These are phyloP conservation scores for Machimus rusticus DNA, from an alignment of 2,888 invertebrate genomes.

Conservation along the genomic window DNA sequence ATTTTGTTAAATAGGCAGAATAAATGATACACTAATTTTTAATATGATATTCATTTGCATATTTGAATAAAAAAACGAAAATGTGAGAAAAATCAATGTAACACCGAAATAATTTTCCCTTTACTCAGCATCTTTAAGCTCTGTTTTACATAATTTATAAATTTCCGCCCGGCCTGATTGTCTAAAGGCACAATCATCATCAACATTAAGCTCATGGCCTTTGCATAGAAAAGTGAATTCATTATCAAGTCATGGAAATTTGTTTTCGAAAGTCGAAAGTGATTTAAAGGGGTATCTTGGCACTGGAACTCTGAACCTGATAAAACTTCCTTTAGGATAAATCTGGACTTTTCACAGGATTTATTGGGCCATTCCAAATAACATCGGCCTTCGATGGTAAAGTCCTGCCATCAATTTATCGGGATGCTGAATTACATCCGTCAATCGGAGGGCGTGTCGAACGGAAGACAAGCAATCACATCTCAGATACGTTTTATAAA, in stretches of 20 bases:
- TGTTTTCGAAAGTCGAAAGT: not conserved
- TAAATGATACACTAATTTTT: not conserved
- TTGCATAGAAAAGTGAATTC: not conserved
- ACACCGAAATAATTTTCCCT: not conserved
- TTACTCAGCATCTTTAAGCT: not conserved
- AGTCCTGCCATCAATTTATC: not conserved
- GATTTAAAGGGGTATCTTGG: not conserved
- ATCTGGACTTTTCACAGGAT: not conserved
- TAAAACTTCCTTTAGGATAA: not conserved
- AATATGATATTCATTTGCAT: not conserved
- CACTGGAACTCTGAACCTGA: not conserved
- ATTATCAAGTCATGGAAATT: not conserved
- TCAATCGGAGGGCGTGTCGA: not conserved
- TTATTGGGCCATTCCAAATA: not conserved
- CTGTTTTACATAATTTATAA: not conserved
- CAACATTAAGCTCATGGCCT: not conserved
- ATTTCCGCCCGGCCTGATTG: not conserved
- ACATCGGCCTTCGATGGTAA: not conserved
- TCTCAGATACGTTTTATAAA: not conserved
- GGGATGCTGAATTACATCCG: not conserved
- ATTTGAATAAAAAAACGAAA: not conserved
- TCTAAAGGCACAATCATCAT: not conserved
- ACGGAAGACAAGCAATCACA: not conserved
- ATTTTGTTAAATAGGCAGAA: no score
- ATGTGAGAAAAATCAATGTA: not conserved